A percentile compares a stretch with the other conserved stretches of the same genome.
Evolutionary conservation across 2,888 invertebrate genomes (phyloP).

Genomic region (Lepidochitona cinerea): DNA sequence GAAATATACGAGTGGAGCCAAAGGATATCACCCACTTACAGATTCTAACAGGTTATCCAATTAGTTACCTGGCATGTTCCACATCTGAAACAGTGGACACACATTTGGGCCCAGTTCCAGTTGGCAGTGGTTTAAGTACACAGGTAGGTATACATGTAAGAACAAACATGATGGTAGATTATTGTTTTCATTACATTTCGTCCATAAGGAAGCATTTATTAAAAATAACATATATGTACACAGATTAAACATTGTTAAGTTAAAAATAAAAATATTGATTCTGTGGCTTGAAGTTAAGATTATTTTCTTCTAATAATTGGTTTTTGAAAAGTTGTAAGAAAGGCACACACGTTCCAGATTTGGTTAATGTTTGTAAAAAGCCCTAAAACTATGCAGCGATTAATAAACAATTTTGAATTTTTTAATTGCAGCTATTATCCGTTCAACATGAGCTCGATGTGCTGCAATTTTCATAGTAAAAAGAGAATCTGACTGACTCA

Average conservation of each 20-base stretch:
- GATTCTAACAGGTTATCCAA: neutral
- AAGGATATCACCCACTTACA: neutral
- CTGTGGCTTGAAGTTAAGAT: too few relatives aligned
- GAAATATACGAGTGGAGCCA: neutral
- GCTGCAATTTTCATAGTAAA: conserved; percentile 20
- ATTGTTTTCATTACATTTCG: too few relatives aligned
- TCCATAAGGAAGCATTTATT: too few relatives aligned
- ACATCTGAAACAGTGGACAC: neutral
- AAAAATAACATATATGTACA: neutral
- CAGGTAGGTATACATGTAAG: too few relatives aligned
- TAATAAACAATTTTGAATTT: conserved; percentile 26
- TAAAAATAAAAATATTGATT: too few relatives aligned
- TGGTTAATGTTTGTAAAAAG: conserved; percentile 18
- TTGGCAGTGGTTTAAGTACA: neutral
- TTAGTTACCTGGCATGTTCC: neutral
- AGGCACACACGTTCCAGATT: conserved; percentile 21
- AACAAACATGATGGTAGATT: too few relatives aligned
- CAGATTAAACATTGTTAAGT: neutral
- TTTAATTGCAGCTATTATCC: conserved; percentile 18
- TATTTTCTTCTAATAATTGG: too few relatives aligned
- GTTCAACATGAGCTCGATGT: conserved; percentile 29
- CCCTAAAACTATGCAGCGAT: conserved; percentile 6
- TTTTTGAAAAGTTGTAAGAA: conserved; percentile 17
- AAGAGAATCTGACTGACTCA: conserved; percentile 17
- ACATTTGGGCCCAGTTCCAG: neutral